Percentiles rank a stretch among this genome's conserved stretches.
phyloP scores from a whole-genome alignment of 2,113 vertebrate genomes.

The Gallinago jamesoni region DNA sequence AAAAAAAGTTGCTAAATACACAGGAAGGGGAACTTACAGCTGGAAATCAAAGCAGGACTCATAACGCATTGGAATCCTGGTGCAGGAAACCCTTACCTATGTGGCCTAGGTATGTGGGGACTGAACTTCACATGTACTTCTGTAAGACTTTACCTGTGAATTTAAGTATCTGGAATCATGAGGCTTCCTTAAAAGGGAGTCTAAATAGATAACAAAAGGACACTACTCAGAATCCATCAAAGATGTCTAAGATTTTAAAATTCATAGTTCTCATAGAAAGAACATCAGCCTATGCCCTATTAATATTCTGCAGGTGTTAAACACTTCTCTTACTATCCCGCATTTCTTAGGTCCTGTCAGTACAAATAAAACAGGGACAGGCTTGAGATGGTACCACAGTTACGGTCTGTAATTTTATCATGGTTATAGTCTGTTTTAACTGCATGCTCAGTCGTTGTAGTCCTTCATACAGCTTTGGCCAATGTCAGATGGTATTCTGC shows the following conservation, averaged over 20 bases:
- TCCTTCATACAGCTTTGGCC: neutral
- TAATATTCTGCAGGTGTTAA: neutral
- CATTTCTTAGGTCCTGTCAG: neutral
- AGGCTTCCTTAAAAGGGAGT: neutral
- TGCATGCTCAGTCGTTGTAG: accelerated
- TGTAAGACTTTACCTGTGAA: neutral
- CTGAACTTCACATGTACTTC: neutral
- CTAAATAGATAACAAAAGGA: neutral
- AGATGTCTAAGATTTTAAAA: neutral
- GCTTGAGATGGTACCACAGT: neutral
- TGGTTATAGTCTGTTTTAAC: neutral
- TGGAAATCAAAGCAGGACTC: neutral
- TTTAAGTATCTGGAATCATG: neutral
- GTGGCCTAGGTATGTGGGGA: neutral
- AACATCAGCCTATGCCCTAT: neutral
- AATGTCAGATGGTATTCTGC: too few species aligned
- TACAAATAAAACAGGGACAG: neutral
- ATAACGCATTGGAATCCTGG: neutral
- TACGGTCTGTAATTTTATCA: neutral
- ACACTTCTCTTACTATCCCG: neutral
- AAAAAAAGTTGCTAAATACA: neutral
- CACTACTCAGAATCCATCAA: neutral
- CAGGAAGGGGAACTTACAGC: neutral
- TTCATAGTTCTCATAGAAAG: neutral
- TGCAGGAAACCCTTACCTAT: neutral